A percentile compares a stretch with the other conserved stretches of the same genome.
Evolutionary conservation across 2,113 vertebrate genomes (phyloP).

Genomic region (Equus quagga): DNA sequence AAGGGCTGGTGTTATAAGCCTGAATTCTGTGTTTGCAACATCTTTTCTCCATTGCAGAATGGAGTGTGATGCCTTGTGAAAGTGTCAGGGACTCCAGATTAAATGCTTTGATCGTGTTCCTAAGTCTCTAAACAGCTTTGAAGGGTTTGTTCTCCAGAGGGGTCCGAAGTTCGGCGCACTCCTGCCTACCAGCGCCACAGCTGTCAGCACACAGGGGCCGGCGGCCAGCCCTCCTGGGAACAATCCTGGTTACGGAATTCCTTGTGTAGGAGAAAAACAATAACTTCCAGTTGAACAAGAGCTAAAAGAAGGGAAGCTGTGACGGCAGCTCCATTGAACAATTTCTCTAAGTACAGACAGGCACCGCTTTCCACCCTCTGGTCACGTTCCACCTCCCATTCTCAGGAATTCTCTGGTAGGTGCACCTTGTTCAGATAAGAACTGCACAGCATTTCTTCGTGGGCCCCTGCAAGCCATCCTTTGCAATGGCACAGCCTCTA

Average conservation of each 20-base stretch:
- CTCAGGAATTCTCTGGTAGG: not conserved
- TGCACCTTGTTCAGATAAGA: not conserved
- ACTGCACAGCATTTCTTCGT: not conserved
- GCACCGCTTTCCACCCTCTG: not conserved
- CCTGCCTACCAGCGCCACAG: not conserved
- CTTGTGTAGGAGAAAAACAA: not conserved
- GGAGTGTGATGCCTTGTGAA: not conserved
- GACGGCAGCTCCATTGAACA: not conserved
- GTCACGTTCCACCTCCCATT: not conserved
- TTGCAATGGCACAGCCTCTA: not conserved
- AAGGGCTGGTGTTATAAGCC: not conserved
- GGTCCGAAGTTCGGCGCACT: not conserved
- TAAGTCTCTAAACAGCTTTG: constrained; percentile 23
- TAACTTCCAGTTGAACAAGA: not conserved
- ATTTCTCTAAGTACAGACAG: not conserved
- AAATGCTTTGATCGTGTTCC: constrained; percentile 11
- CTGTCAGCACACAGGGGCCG: not conserved
- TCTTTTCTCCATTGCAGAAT: not conserved
- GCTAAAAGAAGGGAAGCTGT: not conserved
- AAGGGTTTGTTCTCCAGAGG: not conserved
- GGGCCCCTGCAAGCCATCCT: not conserved
- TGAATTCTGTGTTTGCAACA: accelerated
- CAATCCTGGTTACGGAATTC: not conserved
- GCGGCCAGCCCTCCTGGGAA: not conserved
- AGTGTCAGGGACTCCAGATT: not conserved